These are phyloP conservation scores for Euura lappo DNA, from an alignment of 1,140 invertebrate genomes.

Conservation along the genomic window DNA sequence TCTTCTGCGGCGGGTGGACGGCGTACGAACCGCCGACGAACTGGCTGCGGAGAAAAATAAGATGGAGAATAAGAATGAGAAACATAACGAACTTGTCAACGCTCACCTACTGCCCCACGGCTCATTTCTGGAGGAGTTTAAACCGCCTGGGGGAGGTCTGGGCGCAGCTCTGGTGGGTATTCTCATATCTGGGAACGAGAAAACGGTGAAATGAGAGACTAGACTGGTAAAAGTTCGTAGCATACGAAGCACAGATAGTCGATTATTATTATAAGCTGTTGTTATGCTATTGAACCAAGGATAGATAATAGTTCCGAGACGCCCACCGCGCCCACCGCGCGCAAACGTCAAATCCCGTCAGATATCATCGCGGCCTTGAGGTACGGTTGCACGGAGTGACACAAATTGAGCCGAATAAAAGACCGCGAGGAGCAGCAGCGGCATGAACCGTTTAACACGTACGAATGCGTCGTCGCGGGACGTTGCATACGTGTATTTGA, in stretches of 20 bases:
- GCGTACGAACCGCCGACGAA: conserved; percentile 39
- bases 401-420: not conserved
- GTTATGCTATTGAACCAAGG: not conserved
- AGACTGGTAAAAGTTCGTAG: not conserved
- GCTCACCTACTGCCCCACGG: conserved; percentile 49
- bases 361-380: not conserved
- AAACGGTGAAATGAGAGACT: conserved; percentile 5
- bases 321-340: not conserved
- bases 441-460: not conserved
- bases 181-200: conserved; percentile 48
- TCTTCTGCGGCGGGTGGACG: conserved; percentile 46
- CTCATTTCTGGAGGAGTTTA: conserved; percentile 28
- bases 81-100: not conserved
- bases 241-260: not conserved
- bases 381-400: conserved; percentile 6
- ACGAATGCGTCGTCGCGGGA: not conserved
- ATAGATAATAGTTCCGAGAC: not conserved
- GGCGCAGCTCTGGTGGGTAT: conserved; percentile 54
- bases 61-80: not conserved
- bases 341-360: not conserved
- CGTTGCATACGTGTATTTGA: not conserved
- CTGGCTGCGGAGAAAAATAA: conserved; percentile 37
- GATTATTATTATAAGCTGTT: not conserved
- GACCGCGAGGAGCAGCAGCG: not conserved
- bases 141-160: conserved; percentile 41